phyloP scores from a whole-genome alignment of 2,113 vertebrate genomes.

The Bubo scandiacus region DNA sequence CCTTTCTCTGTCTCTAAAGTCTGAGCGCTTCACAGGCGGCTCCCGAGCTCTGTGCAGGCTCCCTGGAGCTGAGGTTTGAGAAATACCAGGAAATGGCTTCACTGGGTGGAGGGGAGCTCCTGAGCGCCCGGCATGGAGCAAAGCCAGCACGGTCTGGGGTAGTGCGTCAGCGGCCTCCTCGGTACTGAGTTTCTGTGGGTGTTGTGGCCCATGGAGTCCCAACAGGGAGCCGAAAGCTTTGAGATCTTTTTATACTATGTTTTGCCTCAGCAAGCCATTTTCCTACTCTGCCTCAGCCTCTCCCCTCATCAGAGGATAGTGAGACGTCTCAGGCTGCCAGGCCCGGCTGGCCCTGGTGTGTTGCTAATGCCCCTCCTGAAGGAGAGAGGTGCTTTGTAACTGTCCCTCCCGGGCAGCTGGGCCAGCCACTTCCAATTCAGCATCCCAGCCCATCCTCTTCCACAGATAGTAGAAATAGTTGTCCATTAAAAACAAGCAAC shows the following conservation, averaged over 20 bases:
- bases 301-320: too few species aligned
- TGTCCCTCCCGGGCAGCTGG: too few species aligned
- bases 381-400: too few species aligned
- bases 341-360: rapidly evolving
- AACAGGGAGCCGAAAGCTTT: neutral
- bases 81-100: neutral
- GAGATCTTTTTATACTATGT: neutral
- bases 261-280: neutral
- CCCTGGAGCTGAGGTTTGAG: neutral
- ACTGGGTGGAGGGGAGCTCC: rapidly evolving
- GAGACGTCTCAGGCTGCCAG: neutral
- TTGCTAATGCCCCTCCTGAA: neutral
- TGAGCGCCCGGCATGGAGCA: rapidly evolving
- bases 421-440: neutral
- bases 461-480: neutral
- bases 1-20: too few species aligned
- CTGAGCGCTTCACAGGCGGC: neutral
- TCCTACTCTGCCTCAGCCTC: neutral
- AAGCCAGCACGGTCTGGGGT: too few species aligned
- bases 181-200: too few species aligned
- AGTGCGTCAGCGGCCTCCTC: rapidly evolving
- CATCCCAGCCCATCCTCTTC: neutral
- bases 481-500: neutral
- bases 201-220: too few species aligned
- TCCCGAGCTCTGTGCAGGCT: neutral